Conservation (phyloP, 2,113 vertebrate genomes). For the Hypocryptadius cinnamomeus region DNA sequence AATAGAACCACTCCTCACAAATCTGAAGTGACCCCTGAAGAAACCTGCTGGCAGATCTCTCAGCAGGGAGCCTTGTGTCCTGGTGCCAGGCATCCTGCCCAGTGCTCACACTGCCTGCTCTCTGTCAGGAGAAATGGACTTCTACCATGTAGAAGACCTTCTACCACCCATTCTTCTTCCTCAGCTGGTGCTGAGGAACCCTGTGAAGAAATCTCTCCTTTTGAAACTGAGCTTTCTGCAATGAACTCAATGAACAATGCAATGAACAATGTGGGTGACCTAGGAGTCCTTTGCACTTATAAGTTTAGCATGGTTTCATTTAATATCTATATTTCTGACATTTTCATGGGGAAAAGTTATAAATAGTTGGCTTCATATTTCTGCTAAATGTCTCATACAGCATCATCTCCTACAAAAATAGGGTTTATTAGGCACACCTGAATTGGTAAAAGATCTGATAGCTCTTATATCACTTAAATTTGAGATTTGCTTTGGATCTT, state of each 20-base stretch:
- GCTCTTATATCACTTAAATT: background rate
- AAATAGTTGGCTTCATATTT: background rate
- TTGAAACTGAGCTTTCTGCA: background rate
- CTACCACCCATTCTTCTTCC: background rate
- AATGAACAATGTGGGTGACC: too few relatives aligned
- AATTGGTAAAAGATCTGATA: background rate
- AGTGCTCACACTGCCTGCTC: background rate
- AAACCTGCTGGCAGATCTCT: background rate
- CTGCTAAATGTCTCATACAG: background rate
- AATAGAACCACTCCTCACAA: background rate
- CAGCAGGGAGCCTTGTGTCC: background rate
- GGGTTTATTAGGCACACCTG: background rate
- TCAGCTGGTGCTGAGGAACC: background rate
- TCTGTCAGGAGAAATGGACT: background rate
- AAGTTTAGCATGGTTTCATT: background rate
- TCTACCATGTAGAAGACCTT: background rate
- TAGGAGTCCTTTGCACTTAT: background rate
- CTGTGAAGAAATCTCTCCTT: background rate
- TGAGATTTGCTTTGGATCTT: background rate
- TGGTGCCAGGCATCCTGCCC: background rate
- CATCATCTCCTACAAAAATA: background rate
- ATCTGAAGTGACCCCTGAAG: background rate
- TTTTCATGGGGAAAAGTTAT: background rate
- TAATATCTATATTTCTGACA: background rate
- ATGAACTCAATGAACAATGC: too few relatives aligned